Evolutionary conservation across 2,113 vertebrate species (phyloP).

Genomic region (Chloebia gouldiae): DNA sequence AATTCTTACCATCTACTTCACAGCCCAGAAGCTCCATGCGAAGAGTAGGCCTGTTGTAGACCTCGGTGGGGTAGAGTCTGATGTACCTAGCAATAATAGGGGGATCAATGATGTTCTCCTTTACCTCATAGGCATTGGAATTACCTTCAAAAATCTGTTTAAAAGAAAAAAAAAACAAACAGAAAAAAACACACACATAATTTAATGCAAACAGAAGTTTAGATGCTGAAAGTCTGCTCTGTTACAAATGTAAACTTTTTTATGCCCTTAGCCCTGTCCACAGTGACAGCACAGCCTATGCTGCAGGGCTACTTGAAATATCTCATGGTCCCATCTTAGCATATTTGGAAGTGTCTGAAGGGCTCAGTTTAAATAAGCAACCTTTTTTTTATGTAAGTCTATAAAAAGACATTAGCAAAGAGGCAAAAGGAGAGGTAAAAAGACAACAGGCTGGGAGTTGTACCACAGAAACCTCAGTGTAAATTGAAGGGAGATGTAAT

Average conservation of each 20-base stretch:
- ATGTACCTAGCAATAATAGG: slow-evolving; percentile 88
- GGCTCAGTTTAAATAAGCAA: not conserved
- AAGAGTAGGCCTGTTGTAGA: slow-evolving; percentile 80
- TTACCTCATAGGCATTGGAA: slow-evolving; percentile 71
- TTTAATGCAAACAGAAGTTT: not conserved
- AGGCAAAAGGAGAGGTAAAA: not conserved
- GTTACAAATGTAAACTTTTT: not conserved
- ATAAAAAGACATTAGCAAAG: not conserved
- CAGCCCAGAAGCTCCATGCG: slow-evolving; percentile 93
- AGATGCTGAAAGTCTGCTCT: not conserved
- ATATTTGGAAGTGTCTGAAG: not conserved
- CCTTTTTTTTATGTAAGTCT: not conserved
- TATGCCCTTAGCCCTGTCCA: not conserved
- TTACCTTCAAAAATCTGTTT: slow-evolving; percentile 87
- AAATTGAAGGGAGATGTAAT: not conserved
- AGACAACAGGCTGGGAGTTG: not conserved
- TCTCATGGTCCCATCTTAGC: not conserved
- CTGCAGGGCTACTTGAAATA: not conserved
- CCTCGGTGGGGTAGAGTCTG: slow-evolving; percentile 81
- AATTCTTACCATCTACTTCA: slow-evolving; percentile 85
- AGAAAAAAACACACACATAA: not conserved
- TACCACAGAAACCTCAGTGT: not conserved
- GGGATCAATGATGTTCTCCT: slow-evolving; percentile 85
- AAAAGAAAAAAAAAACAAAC: not conserved
- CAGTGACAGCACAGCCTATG: not conserved